phyloP scores from a whole-genome alignment of 2,888 invertebrate genomes.

The Euspilapteryx auroguttella region DNA sequence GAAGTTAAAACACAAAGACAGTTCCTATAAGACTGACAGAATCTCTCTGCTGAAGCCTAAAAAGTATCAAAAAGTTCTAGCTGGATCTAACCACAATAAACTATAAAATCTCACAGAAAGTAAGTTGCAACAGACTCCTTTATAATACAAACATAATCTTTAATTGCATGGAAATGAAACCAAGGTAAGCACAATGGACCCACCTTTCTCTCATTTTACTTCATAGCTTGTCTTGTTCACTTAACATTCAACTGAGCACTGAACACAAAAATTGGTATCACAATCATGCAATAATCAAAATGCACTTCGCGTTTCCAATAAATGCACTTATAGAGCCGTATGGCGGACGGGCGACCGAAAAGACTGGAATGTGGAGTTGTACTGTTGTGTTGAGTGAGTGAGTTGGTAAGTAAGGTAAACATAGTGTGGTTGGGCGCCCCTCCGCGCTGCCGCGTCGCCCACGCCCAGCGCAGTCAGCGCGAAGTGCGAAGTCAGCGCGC shows the following conservation, averaged over 20 bases:
- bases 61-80: no score
- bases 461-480: constrained; percentile 18
- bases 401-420: constrained; percentile 52
- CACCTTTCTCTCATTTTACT: constrained; percentile 59
- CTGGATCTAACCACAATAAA: no score
- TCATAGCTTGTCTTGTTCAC: no score
- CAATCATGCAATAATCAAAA: constrained; percentile 28
- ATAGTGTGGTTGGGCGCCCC: constrained; percentile 35
- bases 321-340: constrained; percentile 36
- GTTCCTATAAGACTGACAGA: no score
- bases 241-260: constrained; percentile 12
- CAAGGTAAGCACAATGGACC: no score
- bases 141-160: no score
- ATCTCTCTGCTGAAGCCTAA: no score
- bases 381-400: constrained; percentile 45
- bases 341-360: constrained; percentile 20
- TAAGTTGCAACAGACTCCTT: no score
- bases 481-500: no score
- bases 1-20: no score
- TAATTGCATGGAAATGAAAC: no score
- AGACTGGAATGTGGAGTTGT: constrained; percentile 49
- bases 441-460: constrained; percentile 22
- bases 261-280: constrained; percentile 18
- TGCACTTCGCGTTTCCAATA: constrained; percentile 31
- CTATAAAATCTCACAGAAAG: no score